Base-by-base conservation (phyloP, 2,797 vertebrate genomes). In the Chiroxiphia lanceolata region DNA sequence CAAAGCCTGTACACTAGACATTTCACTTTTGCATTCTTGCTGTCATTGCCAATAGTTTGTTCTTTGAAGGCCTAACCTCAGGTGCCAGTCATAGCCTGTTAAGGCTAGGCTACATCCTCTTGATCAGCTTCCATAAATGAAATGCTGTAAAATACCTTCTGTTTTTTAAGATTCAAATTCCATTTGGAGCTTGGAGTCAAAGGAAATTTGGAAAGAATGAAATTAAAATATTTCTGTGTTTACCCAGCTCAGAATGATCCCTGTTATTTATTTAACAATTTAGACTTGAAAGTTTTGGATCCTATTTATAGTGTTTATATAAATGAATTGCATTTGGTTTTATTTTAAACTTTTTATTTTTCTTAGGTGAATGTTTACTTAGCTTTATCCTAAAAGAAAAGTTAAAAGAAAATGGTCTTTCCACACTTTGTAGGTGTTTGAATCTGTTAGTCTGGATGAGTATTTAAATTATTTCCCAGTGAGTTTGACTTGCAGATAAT, bases 181-280 rank as follows among this genome's bases (percentile, higher is more conserved):
- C 69, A 84, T 50, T 95, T 96, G 84, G 59, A 96, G 13, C 79
- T 87, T 45, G 18, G 23, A 91, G 36, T 77, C 56, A 93, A 96
- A 93, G 44, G 44, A 95, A 92, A 93, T 87, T 87, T 94, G 86
- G 77, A 95, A 93, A 92, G 84, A 95, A 95, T 75, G 20, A 77
- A 90, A 78, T 74, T 86, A 86, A 92, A 89, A 76, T 92, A 95
- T 78, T 96, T 91, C 64, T 77, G 9, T 87, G 91, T 96, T 97
- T 95, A 96, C 26, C 42, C 77, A 87, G 42, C 40, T 80, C 2
- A 3, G 44, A 21, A 56, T 0, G 1, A 59, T 53, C 50, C 33
- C 87, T 70, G 20, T 89, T 95, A 88, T 84, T 94, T 95, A 88
- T 84, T 82, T 74, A 91, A 54, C 2, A 1, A 74, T 80, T 94